Conservation (phyloP, 1,140 invertebrate genomes). For the Drosophila bocqueti region DNA sequence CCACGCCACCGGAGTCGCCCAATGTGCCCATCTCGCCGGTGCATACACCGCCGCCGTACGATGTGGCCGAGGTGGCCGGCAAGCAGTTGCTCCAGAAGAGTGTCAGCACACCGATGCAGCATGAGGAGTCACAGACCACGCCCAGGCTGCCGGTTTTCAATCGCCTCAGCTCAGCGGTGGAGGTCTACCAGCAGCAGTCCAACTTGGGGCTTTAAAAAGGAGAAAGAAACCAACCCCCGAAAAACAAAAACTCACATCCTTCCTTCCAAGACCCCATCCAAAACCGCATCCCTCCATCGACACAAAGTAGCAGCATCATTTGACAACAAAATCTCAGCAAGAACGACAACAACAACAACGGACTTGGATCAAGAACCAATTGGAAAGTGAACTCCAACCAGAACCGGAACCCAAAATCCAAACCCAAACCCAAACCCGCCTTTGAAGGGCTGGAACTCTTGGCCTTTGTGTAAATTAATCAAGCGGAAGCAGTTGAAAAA, state of each 20-base stretch:
- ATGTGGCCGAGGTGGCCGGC: constrained; percentile 20
- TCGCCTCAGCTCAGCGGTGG: constrained; percentile 88
- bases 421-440: not conserved
- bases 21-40: constrained; percentile 81
- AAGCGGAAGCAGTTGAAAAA: not conserved
- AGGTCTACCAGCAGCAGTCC: constrained; percentile 85
- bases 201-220: constrained; percentile 56
- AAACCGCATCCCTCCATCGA: constrained; percentile 29
- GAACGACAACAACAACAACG: constrained; percentile 27
- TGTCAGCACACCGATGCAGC: constrained; percentile 67
- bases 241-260: not conserved
- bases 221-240: no score
- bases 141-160: constrained; percentile 90
- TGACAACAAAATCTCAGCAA: constrained; percentile 56
- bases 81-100: constrained; percentile 78
- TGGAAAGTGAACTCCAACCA: not conserved
- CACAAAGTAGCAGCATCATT: constrained; percentile 23
- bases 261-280: constrained; percentile 6
- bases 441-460: not conserved
- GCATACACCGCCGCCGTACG: constrained; percentile 76
- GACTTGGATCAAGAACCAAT: not conserved
- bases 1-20: constrained; percentile 79
- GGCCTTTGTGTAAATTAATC: constrained; percentile 1
- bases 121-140: constrained; percentile 54
- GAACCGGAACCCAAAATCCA: not conserved